These are phyloP conservation scores for Drosophila rufa DNA, from an alignment of 1,140 invertebrate species.

Conservation along the genomic window DNA sequence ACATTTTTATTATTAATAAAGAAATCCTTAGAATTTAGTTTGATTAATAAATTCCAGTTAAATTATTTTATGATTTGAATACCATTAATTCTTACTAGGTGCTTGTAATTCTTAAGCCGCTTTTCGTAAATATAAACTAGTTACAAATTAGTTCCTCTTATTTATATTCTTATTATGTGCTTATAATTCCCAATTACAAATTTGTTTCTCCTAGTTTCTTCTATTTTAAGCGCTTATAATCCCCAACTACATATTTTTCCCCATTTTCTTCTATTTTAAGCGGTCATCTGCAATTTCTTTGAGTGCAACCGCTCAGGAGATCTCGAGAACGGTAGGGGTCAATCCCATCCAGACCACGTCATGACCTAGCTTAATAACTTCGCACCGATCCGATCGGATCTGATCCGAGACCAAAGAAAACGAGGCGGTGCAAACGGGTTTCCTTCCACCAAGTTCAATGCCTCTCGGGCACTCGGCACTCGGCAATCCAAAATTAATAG, in stretches of 20 bases:
- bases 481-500: constrained; percentile 18
- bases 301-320: constrained; percentile 2
- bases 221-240: background rate
- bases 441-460: constrained; percentile 41
- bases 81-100: too few relatives aligned
- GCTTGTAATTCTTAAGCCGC: background rate
- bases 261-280: background rate
- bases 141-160: background rate
- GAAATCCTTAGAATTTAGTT: too few relatives aligned
- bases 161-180: too few relatives aligned
- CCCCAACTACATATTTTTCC: too few relatives aligned
- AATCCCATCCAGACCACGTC: constrained; percentile 22
- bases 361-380: constrained; percentile 64
- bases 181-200: too few relatives aligned
- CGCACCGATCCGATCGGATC: background rate
- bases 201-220: too few relatives aligned
- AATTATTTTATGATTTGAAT: too few relatives aligned
- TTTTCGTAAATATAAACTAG: background rate
- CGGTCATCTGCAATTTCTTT: background rate
- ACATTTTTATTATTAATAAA: background rate
- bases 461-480: constrained; percentile 11
- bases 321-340: constrained; percentile 4
- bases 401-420: constrained; percentile 7
- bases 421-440: constrained; percentile 39
- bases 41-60: too few relatives aligned